phyloP scores from a whole-genome alignment of 2,888 invertebrate genomes.

The Eurois occulta region DNA sequence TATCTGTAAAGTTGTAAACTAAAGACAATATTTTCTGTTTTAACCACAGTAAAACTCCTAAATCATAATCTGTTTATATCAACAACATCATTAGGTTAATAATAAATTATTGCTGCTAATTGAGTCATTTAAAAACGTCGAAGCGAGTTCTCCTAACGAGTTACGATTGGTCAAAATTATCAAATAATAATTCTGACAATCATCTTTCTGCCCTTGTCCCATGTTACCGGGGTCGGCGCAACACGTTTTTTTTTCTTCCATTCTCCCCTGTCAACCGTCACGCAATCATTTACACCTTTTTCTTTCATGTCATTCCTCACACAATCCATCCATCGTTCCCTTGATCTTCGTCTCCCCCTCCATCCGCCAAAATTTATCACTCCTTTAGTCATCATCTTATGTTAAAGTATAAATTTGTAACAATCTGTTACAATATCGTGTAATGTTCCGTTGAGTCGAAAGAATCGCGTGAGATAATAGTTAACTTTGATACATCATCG shows the following conservation, averaged over 20 bases:
- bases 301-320: no score
- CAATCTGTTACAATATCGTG: background rate
- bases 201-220: no score
- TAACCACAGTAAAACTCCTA: background rate
- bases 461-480: constrained; percentile 18
- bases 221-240: no score
- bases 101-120: background rate
- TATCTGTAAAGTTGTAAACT: background rate
- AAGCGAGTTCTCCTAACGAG: constrained; percentile 3
- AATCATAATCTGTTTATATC: background rate
- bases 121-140: background rate
- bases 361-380: no score
- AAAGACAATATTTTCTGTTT: background rate
- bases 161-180: background rate
- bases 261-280: no score
- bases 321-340: no score
- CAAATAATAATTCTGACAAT: background rate
- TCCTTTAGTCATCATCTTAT: no score
- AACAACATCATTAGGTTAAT: constrained; percentile 18
- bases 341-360: no score
- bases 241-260: no score
- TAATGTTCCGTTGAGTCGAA: background rate
- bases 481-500: background rate
- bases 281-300: no score
- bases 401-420: background rate